A percentile compares a stretch with the other conserved stretches of the same genome.
Evolutionary conservation across 1,140 invertebrate species (phyloP).

Genomic region (Papilio glaucus): DNA sequence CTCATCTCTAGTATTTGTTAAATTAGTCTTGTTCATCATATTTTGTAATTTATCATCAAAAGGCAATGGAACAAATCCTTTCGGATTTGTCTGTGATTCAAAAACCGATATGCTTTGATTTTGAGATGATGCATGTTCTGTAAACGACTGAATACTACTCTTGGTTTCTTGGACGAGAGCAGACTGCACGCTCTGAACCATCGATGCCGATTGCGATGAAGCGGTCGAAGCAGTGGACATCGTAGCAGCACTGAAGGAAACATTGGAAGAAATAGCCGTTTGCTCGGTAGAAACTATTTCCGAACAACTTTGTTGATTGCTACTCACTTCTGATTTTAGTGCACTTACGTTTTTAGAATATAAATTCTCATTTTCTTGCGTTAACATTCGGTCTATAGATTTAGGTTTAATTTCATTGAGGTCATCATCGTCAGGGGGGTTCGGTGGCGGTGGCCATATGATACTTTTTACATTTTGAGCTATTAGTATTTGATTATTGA

Average conservation of each 20-base stretch:
- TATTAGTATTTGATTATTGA: constrained; percentile 67
- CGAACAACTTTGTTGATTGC: constrained; percentile 48
- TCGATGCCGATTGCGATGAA: constrained; percentile 60
- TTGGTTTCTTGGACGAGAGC: constrained; percentile 63
- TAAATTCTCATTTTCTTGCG: background rate
- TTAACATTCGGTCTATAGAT: background rate
- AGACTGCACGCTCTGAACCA: constrained; percentile 61
- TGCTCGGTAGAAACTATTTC: constrained; percentile 57
- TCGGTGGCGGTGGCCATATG: constrained; percentile 86
- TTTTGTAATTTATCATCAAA: constrained; percentile 49
- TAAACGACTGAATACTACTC: constrained; percentile 64
- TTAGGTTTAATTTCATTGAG: constrained; percentile 50
- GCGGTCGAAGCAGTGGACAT: constrained; percentile 58
- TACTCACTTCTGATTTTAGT: constrained; percentile 40
- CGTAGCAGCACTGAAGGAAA: constrained; percentile 58
- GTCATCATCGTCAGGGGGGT: constrained; percentile 77
- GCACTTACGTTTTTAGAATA: constrained; percentile 26
- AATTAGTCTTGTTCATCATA: constrained; percentile 25
- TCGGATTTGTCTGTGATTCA: constrained; percentile 60
- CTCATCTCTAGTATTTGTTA: constrained; percentile 21
- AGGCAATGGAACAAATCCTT: constrained; percentile 53
- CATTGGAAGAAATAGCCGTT: constrained; percentile 61
- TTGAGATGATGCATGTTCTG: constrained; percentile 63
- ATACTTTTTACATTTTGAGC: constrained; percentile 84
- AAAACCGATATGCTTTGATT: constrained; percentile 66